phyloP scores from a whole-genome alignment of 2,797 vertebrate species.

The Balearica regulorum region DNA sequence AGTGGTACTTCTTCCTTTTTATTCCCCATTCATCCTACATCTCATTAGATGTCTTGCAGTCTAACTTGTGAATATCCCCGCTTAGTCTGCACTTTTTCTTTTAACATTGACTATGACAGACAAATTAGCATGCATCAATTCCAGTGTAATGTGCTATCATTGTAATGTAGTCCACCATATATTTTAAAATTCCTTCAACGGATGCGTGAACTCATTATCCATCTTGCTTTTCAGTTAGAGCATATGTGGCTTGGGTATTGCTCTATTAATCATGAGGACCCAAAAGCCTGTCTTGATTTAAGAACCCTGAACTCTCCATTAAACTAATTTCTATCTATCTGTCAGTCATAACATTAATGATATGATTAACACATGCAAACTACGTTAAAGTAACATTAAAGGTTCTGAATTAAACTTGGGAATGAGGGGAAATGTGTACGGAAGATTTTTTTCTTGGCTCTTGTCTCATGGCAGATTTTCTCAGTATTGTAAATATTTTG shows the following conservation, averaged over 20 bases:
- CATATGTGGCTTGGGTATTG: conserved; percentile 3
- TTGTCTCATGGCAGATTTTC: not conserved
- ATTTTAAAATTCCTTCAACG: conserved; percentile 2
- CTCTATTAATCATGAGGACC: conserved; percentile 46
- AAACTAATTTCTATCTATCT: conserved; percentile 35
- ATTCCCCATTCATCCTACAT: not conserved
- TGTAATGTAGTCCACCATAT: not conserved
- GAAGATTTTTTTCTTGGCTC: not conserved
- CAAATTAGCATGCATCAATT: not conserved
- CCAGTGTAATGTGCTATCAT: not conserved
- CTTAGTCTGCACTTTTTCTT: not conserved
- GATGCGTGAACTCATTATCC: conserved; percentile 22
- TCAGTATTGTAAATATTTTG: not conserved
- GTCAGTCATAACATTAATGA: conserved; percentile 38
- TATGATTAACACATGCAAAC: conserved; percentile 25
- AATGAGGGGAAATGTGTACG: not conserved
- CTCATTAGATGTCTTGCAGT: not conserved
- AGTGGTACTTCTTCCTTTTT: not conserved
- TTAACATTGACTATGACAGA: not conserved
- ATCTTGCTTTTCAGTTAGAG: not conserved
- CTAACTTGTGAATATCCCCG: not conserved
- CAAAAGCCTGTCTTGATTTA: conserved; percentile 58
- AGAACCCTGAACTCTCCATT: conserved; percentile 42
- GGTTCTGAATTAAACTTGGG: not conserved
- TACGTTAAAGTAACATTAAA: not conserved